Percentiles rank a stretch among this genome's conserved stretches.
These are phyloP conservation scores for Gortyna flavago DNA, from an alignment of 2,888 invertebrate species.

Conservation along the genomic window DNA sequence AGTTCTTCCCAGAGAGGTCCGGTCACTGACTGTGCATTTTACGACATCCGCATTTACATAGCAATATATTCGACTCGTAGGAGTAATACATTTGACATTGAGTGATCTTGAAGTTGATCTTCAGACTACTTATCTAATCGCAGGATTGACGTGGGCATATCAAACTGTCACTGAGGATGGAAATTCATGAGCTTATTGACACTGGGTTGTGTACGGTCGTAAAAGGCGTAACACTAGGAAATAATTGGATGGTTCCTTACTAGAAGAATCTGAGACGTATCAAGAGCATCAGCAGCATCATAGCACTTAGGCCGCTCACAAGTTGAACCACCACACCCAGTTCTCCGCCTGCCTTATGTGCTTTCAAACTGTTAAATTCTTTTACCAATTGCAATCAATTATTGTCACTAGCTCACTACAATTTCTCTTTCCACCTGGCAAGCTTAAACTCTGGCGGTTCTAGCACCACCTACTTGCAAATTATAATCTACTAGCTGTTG, in stretches of 20 bases:
- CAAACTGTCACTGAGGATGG: constrained; percentile 44
- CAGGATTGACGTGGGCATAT: constrained; percentile 43
- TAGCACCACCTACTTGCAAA: neutral
- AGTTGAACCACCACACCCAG: neutral
- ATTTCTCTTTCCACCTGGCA: too few relatives aligned
- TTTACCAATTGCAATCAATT: neutral
- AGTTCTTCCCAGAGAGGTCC: constrained; percentile 40
- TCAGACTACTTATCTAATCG: constrained; percentile 56
- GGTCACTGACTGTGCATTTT: constrained; percentile 66
- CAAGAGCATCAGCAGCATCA: neutral
- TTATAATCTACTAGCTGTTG: neutral
- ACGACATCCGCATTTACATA: constrained; percentile 61
- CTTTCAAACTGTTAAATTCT: neutral
- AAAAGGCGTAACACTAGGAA: neutral
- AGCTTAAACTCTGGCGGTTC: neutral
- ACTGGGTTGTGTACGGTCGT: constrained; percentile 21
- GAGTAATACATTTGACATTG: constrained; percentile 64
- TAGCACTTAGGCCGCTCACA: neutral
- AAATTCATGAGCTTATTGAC: constrained; percentile 59
- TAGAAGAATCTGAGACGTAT: neutral
- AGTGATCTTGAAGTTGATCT: constrained; percentile 42
- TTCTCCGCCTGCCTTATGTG: neutral
- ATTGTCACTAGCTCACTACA: neutral
- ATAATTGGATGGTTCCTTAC: neutral
- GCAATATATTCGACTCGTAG: constrained; percentile 54